Base-by-base conservation (phyloP, 1,140 invertebrate genomes). In the Lordiphosa mommai region DNA sequence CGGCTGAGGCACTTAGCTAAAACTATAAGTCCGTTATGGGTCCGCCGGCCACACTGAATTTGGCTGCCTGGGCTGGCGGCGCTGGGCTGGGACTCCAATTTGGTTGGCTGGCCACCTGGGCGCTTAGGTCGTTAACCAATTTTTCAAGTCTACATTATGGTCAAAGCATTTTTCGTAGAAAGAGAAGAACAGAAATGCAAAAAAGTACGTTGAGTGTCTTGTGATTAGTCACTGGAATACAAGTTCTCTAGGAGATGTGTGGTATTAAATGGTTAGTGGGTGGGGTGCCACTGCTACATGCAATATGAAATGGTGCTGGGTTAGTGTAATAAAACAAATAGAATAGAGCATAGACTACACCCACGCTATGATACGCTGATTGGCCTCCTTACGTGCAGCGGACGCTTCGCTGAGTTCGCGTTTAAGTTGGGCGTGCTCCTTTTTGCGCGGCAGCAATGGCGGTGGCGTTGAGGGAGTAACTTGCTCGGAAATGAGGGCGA, bases 321-420 rank as follows among this genome's bases (percentile, higher is more conserved):
- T 70, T 61, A 67, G 46, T 51, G 17, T 41, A 23, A 43, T 40
- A 30, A 41, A 27, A 29, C 52, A 49, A 50, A 55, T 43, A 53
- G 68, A 76, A 82, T 56, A 80, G 71, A 80, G 76, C 58, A 82
- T 71, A 80, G 71, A 85, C 79, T 87, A 88, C 79, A 91, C 89
- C 88, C 90, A 91, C 90, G 89, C 89, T 61, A 89, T 74, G 52
- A 91, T 87, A 84, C 90, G 90, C 61, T 88, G 88, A 61, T 91
- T 90, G 17, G 90, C 88, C 74, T 91, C 89, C 68, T 91, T 90
- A 72, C 90, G 90, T 63, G 89, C 90, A 20, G 89, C 89, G 40
- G 89, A 68, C 16, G 90, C 89, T 63, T 91, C 90, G 56, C 90
- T 89, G 6, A 91, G 69, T 71, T 91, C 90, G 23, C 90, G 64